Evolutionary conservation across 1,140 invertebrate genomes (phyloP).

Genomic region (Penaeus japonicus): DNA sequence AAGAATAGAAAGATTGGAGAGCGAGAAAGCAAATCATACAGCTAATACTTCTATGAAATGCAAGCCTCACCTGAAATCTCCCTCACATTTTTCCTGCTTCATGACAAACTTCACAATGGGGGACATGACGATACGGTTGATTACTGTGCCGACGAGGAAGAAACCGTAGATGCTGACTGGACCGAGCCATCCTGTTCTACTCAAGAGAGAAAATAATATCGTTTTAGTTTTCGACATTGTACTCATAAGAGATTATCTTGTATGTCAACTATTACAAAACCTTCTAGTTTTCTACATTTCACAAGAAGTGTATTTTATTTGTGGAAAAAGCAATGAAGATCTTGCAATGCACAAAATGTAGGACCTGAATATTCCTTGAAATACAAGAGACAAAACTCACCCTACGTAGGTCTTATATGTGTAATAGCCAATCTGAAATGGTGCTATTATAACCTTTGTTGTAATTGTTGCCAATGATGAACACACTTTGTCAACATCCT

Average conservation of each 20-base stretch:
- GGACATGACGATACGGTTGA: constrained; percentile 72
- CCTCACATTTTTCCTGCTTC: constrained; percentile 70
- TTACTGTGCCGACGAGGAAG: constrained; percentile 69
- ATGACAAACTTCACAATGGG: constrained; percentile 70
- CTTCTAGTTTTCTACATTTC: no score
- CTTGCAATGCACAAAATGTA: no score
- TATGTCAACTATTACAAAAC: no score
- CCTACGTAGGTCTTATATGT: constrained; percentile 63
- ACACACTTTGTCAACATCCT: constrained; percentile 70
- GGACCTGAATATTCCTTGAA: no score
- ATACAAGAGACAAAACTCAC: constrained; percentile 50
- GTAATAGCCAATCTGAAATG: constrained; percentile 71
- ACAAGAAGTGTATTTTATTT: no score
- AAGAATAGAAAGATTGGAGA: neutral
- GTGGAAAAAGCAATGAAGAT: no score
- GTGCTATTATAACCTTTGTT: constrained; percentile 67
- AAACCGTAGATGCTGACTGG: constrained; percentile 69
- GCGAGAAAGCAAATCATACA: neutral
- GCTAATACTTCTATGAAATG: neutral
- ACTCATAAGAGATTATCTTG: no score
- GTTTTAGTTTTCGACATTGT: no score
- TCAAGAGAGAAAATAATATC: constrained; percentile 41
- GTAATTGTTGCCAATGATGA: constrained; percentile 66
- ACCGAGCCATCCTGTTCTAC: constrained; percentile 70
- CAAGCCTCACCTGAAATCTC: constrained; percentile 69